Percentiles rank a stretch among this genome's conserved stretches.
These are phyloP conservation scores for Cuculus canorus DNA, from an alignment of 2,797 vertebrate genomes.

Conservation along the genomic window DNA sequence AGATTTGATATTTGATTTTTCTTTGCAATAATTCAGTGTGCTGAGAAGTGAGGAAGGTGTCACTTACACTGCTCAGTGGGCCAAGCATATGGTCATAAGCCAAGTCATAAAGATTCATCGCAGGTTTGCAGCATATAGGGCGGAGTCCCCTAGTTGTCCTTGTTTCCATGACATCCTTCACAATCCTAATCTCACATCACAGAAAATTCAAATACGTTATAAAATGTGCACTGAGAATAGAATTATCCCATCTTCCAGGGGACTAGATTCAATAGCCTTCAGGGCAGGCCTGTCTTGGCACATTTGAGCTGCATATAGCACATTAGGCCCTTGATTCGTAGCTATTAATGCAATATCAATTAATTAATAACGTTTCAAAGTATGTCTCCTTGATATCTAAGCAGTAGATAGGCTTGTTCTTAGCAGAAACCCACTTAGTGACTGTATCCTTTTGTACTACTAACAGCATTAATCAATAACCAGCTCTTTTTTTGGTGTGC, in stretches of 20 bases:
- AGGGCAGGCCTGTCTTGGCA: neutral
- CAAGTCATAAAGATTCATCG: neutral
- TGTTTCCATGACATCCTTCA: neutral
- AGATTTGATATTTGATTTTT: neutral
- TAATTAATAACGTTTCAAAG: neutral
- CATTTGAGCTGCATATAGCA: neutral
- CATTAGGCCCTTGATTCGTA: neutral
- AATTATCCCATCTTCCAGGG: neutral
- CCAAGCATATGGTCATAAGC: neutral
- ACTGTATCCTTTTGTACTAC: neutral
- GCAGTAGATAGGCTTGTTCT: neutral
- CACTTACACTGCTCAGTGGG: neutral
- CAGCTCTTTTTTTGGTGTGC: neutral
- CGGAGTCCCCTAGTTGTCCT: neutral
- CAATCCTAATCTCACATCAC: neutral
- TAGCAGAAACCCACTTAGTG: neutral
- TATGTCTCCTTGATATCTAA: neutral
- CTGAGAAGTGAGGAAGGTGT: neutral
- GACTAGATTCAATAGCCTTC: neutral
- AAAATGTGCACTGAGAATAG: neutral
- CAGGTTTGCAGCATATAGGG: neutral
- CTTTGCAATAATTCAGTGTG: neutral
- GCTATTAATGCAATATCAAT: neutral
- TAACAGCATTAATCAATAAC: neutral
- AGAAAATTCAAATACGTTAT: neutral